Percentiles rank a stretch among this genome's conserved stretches.
phyloP scores from a whole-genome alignment of 2,888 invertebrate genomes.

The Dryadula phaetusa region DNA sequence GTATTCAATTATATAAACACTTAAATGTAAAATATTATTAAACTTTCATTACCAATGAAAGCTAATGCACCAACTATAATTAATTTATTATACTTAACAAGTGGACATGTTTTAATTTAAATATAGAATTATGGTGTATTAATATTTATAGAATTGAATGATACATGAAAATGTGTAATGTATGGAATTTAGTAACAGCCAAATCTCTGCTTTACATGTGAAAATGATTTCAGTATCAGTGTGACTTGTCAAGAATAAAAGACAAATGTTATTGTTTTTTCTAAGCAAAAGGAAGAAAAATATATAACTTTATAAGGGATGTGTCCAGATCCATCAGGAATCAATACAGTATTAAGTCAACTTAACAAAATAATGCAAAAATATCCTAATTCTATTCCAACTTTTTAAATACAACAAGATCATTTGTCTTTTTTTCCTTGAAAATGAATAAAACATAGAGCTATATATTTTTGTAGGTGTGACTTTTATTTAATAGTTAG shows the following conservation, averaged over 20 bases:
- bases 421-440: constrained; percentile 35
- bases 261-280: constrained; percentile 7
- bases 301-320: neutral
- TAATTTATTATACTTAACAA: neutral
- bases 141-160: constrained; percentile 15
- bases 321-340: neutral
- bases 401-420: neutral
- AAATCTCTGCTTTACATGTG: constrained; percentile 38
- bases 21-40: neutral
- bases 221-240: constrained; percentile 26
- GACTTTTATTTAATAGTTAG: constrained; percentile 46
- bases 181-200: constrained; percentile 30
- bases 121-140: constrained; percentile 10
- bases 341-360: neutral
- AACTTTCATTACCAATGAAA: neutral
- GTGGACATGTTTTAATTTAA: constrained; percentile 23
- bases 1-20: neutral
- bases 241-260: constrained; percentile 30
- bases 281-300: neutral
- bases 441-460: constrained; percentile 39
- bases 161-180: constrained; percentile 8
- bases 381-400: neutral
- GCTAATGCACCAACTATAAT: neutral
- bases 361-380: neutral
- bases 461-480: constrained; percentile 73